phyloP scores from a whole-genome alignment of 2,113 vertebrate species.

The Parotia lawesii region DNA sequence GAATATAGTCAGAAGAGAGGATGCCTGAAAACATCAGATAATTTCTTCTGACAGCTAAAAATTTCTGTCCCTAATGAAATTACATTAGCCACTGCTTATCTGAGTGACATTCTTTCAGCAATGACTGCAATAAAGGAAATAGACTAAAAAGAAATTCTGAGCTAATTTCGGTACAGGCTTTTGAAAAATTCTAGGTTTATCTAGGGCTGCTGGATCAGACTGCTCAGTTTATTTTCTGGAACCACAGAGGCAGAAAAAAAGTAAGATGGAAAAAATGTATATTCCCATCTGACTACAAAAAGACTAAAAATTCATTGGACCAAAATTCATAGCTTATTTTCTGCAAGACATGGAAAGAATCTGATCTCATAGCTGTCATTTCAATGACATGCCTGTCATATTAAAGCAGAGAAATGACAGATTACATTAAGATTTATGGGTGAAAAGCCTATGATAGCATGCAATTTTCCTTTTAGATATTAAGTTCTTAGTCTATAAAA shows the following conservation, averaged over 20 bases:
- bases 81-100: not conserved
- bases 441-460: not conserved
- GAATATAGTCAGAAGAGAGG: not conserved
- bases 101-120: not conserved
- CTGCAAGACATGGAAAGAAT: not conserved
- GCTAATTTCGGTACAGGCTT: not conserved
- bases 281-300: not conserved
- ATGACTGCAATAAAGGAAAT: not conserved
- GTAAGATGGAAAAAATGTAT: not conserved
- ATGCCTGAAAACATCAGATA: not conserved
- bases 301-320: not conserved
- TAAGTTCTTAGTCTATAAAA: not conserved
- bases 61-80: not conserved
- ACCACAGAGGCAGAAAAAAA: not conserved
- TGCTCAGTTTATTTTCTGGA: not conserved
- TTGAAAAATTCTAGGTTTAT: not conserved
- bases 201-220: not conserved
- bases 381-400: not conserved
- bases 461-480: not conserved
- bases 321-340: slow-evolving; percentile 7
- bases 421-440: not conserved
- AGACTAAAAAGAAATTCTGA: not conserved
- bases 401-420: slow-evolving; percentile 4
- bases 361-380: not conserved
- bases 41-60: not conserved